A percentile compares a stretch with the other conserved stretches of the same genome.
phyloP scores from a whole-genome alignment of 2,797 vertebrate genomes.

The Tolypeutes matacus region DNA sequence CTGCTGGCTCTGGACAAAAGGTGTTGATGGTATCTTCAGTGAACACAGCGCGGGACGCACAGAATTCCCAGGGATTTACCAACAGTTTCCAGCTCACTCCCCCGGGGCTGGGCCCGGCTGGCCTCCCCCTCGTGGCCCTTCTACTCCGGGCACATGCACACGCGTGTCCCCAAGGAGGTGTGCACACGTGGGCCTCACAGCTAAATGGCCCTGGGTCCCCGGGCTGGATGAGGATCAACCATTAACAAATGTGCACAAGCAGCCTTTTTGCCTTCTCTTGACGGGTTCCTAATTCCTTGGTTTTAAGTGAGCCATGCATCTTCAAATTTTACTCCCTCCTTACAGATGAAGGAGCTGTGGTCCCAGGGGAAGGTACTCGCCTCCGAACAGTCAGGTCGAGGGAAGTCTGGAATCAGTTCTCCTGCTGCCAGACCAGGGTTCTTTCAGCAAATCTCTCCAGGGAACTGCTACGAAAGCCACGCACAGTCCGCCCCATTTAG shows the following conservation, averaged over 20 bases:
- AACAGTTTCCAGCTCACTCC: slow-evolving; percentile 7
- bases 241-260: background rate
- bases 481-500: background rate
- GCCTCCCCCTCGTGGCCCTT: background rate
- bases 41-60: background rate
- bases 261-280: background rate
- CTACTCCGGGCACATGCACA: background rate
- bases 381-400: background rate
- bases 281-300: background rate
- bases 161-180: background rate
- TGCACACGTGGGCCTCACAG: rapidly evolving
- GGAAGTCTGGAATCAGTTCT: background rate
- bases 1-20: slow-evolving; percentile 80
- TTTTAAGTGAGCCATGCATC: background rate
- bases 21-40: slow-evolving; percentile 63
- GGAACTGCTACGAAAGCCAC: background rate
- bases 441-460: background rate
- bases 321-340: background rate
- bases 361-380: background rate
- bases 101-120: background rate
- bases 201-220: background rate
- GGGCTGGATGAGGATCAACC: background rate
- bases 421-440: background rate
- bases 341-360: background rate
- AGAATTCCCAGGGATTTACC: slow-evolving; percentile 58